A percentile compares a stretch with the other conserved stretches of the same genome.
These are phyloP conservation scores for Dinomys branickii DNA, from an alignment of 2,113 vertebrate species.

Conservation along the genomic window DNA sequence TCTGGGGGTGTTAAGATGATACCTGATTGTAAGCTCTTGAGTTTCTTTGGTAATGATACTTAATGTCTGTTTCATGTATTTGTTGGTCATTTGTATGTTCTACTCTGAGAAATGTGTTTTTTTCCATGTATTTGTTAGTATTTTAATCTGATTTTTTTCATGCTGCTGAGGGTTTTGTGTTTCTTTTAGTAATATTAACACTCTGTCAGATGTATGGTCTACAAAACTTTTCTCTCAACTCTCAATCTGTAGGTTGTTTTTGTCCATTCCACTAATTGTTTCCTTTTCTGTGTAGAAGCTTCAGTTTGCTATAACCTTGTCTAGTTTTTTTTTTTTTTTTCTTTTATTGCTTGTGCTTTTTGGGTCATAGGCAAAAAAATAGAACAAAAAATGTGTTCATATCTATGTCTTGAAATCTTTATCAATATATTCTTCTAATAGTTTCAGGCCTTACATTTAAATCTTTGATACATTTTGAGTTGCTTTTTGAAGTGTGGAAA, in stretches of 20 bases:
- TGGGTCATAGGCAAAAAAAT: neutral
- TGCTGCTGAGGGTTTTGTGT: neutral
- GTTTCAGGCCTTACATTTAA: neutral
- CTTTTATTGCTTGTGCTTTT: neutral
- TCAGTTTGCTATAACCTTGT: neutral
- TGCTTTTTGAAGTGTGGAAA: neutral
- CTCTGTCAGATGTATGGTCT: neutral
- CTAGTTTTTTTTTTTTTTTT: neutral
- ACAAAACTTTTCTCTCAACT: neutral
- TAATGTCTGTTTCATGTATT: neutral
- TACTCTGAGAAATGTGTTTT: neutral
- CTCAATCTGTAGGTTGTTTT: neutral
- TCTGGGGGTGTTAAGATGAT: neutral
- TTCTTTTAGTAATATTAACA: neutral
- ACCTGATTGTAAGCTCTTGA: neutral
- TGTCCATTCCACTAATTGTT: neutral
- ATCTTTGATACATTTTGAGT: neutral
- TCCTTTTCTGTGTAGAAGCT: neutral
- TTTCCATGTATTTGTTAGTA: neutral
- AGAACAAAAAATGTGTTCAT: neutral
- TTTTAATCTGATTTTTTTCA: neutral
- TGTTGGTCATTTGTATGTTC: neutral
- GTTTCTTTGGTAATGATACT: neutral
- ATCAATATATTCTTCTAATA: neutral
- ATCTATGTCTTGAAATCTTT: neutral